phyloP scores from a whole-genome alignment of 2,797 vertebrate species.

The Rhodeus uyekii region DNA sequence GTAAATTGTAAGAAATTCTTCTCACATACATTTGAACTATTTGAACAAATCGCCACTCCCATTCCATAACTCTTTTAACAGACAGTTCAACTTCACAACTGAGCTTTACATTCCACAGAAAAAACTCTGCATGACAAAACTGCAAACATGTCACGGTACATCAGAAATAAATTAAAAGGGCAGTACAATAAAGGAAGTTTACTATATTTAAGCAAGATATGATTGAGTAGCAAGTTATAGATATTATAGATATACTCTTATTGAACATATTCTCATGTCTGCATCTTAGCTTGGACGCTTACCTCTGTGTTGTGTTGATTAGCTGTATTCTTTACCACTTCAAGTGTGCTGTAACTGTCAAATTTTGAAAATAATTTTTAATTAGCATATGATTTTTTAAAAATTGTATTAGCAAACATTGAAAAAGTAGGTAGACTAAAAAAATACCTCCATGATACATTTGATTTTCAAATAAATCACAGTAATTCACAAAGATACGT shows the following conservation, averaged over 20 bases:
- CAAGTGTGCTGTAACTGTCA: constrained; percentile 16
- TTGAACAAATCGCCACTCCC: constrained; percentile 11
- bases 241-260: neutral
- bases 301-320: constrained; percentile 42
- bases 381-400: neutral
- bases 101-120: constrained; percentile 16
- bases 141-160: neutral
- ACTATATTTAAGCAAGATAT: neutral
- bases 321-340: constrained; percentile 11
- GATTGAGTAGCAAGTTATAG: neutral
- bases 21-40: constrained; percentile 11
- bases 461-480: neutral
- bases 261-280: neutral
- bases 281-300: constrained; percentile 9
- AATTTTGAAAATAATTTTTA: constrained; percentile 10
- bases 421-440: neutral
- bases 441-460: neutral
- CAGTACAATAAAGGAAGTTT: neutral
- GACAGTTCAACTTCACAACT: constrained; percentile 21
- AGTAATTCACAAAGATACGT: constrained; percentile 9
- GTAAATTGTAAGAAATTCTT: constrained; percentile 13
- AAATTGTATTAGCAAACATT: neutral
- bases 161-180: neutral
- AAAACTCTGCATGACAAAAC: neutral
- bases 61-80: constrained; percentile 2